These are phyloP conservation scores for Pteromalus puparum DNA, from an alignment of 1,140 invertebrate genomes.

Conservation along the genomic window DNA sequence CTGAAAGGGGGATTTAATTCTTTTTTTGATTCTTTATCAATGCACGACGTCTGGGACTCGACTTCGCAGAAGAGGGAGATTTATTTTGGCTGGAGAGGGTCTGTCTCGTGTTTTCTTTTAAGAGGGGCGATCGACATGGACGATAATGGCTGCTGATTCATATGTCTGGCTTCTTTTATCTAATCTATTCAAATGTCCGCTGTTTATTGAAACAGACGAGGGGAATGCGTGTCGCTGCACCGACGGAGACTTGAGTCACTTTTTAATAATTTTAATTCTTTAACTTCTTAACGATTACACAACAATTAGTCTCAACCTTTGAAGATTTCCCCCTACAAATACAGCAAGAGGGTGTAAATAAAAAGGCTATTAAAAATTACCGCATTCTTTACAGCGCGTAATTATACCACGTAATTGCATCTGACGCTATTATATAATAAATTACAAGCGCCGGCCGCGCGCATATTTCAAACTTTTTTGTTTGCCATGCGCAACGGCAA, in stretches of 20 bases:
- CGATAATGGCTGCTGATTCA: slow-evolving; percentile 9
- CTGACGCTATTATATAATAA: slow-evolving; percentile 24
- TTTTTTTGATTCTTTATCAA: slow-evolving; percentile 11
- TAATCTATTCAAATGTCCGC: background rate
- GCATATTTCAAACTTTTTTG: background rate
- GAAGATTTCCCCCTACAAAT: background rate
- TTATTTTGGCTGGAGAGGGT: background rate
- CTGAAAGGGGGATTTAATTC: background rate
- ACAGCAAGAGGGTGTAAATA: background rate
- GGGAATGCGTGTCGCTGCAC: background rate
- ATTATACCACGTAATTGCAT: slow-evolving; percentile 44
- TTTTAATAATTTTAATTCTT: too few relatives aligned
- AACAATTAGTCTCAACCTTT: background rate
- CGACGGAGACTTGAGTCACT: background rate
- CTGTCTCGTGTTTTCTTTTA: background rate
- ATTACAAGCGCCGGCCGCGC: background rate
- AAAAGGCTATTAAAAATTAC: slow-evolving; percentile 31
- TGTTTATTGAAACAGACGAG: background rate
- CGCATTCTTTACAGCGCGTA: background rate
- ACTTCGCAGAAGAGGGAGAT: background rate
- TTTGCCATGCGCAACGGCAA: slow-evolving; percentile 27
- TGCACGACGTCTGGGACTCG: background rate
- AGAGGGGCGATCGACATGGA: background rate
- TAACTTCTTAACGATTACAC: too few relatives aligned
- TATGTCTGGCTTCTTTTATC: background rate